Conservation (phyloP, 2,113 vertebrate genomes). For the Cyanoderma ruficeps region DNA sequence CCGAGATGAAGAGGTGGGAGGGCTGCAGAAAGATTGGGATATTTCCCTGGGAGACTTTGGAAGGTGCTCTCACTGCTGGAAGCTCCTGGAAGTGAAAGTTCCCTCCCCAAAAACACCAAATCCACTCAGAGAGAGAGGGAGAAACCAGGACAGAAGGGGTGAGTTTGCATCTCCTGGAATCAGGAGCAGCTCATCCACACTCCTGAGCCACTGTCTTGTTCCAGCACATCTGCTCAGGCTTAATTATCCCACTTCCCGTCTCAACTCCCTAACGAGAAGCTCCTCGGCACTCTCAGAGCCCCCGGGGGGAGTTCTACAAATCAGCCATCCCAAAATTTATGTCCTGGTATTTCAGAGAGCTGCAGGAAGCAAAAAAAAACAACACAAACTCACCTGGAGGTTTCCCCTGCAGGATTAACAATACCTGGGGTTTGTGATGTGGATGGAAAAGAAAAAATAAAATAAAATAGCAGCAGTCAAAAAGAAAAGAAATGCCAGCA, state of each 20-base stretch:
- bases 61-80: background rate
- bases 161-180: background rate
- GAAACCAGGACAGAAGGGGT: background rate
- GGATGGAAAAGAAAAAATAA: background rate
- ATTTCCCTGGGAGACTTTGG: background rate
- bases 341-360: fast-evolving
- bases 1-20: fast-evolving
- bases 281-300: background rate
- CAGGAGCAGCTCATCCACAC: background rate
- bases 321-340: background rate
- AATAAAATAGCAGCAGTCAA: background rate
- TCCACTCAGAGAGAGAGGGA: background rate
- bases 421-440: background rate
- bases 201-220: background rate
- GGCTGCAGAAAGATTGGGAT: background rate
- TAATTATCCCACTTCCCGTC: background rate
- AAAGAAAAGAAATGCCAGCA: background rate
- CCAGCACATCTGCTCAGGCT: background rate
- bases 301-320: background rate
- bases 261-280: background rate
- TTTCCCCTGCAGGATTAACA: background rate
- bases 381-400: background rate
- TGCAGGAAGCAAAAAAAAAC: background rate
- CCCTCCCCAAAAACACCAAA: background rate
- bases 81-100: background rate